Evolutionary conservation across 2,888 invertebrate species (phyloP).

Genomic region (Onchidella celtica): DNA sequence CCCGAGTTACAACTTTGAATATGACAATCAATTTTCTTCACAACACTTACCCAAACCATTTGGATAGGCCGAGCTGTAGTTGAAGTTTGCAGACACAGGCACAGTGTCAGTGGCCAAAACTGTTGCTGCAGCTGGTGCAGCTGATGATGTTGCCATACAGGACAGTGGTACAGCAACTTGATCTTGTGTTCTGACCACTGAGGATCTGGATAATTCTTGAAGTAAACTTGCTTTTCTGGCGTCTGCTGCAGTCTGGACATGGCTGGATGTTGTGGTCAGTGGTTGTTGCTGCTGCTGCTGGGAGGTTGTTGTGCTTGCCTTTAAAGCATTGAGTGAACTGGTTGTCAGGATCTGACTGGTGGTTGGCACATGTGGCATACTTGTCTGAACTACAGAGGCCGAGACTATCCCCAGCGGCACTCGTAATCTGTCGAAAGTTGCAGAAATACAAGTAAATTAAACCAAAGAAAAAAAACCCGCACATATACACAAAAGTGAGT

Average conservation of each 20-base stretch:
- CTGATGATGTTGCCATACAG: not conserved
- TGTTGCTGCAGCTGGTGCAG: not conserved
- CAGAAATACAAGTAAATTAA: not conserved
- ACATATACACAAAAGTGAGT: too few species aligned
- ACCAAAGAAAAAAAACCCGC: too few species aligned
- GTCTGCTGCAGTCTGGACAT: conserved; percentile 4
- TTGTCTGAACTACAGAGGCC: conserved; percentile 14
- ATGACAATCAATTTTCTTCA: too few species aligned
- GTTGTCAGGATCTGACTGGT: conserved; percentile 12
- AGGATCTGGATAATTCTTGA: not conserved
- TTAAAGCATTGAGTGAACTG: conserved; percentile 1
- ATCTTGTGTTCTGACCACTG: not conserved
- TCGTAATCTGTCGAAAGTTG: conserved; percentile 46
- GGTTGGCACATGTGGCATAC: conserved; percentile 4
- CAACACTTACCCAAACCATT: too few species aligned
- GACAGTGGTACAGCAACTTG: not conserved
- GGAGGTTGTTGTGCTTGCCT: conserved; percentile 7
- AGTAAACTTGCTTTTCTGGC: not conserved
- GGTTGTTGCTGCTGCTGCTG: not conserved
- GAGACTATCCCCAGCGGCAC: conserved; percentile 27
- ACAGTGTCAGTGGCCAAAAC: not conserved
- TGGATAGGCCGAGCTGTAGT: conserved; percentile 12
- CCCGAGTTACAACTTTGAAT: too few species aligned
- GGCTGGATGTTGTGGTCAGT: not conserved
- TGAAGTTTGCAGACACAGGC: not conserved